Evolutionary conservation across 2,113 vertebrate genomes (phyloP).

Genomic region (Accipiter cooperii): DNA sequence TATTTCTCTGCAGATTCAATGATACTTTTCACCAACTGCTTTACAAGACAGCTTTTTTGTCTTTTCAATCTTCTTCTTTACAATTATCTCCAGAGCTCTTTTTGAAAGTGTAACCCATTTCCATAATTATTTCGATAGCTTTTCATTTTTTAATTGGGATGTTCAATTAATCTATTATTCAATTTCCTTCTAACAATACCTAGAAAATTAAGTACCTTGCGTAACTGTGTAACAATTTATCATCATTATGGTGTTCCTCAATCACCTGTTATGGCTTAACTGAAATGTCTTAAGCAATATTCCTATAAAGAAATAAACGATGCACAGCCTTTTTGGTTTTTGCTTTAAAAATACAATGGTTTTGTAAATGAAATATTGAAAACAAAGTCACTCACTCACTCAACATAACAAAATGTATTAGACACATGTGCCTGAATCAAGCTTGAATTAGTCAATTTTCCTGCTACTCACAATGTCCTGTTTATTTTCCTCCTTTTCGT

Average conservation of each 20-base stretch:
- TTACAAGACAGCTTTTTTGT: not conserved
- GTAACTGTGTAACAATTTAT: not conserved
- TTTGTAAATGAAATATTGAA: not conserved
- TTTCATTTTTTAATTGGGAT: constrained; percentile 15
- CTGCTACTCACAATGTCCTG: not conserved
- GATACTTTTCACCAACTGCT: not conserved
- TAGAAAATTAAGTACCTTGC: not conserved
- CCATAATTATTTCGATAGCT: not conserved
- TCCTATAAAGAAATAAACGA: not conserved
- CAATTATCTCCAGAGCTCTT: not conserved
- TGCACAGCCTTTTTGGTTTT: not conserved
- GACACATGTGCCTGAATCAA: not conserved
- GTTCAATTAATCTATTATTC: constrained; percentile 22
- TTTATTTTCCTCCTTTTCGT: not conserved
- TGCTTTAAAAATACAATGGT: not conserved
- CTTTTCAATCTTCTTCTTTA: not conserved
- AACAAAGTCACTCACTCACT: not conserved
- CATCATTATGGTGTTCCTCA: not conserved
- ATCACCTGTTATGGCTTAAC: not conserved
- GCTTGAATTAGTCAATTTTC: not conserved
- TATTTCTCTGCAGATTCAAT: not conserved
- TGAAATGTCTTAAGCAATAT: not conserved
- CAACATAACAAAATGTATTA: not conserved
- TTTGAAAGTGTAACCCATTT: not conserved
- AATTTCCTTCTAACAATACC: constrained; percentile 18